Conservation (phyloP, 1,140 invertebrate genomes). For the Trinorchestia longiramus region DNA sequence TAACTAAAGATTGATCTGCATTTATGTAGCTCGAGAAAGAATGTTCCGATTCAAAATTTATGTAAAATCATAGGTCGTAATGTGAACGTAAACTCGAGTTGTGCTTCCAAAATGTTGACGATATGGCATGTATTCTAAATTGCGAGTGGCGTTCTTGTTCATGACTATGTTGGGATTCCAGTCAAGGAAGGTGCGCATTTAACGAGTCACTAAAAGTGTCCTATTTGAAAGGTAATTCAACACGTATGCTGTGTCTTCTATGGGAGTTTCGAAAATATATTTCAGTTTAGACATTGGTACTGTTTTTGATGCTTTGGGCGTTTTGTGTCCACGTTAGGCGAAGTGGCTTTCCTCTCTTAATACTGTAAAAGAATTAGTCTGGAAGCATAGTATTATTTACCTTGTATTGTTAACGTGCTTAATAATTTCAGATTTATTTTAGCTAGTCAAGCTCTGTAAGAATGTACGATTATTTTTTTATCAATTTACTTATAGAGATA, state of each 20-base stretch:
- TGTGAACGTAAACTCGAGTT: not conserved
- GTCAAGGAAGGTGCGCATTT: not conserved
- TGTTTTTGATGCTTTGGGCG: conserved; percentile 1
- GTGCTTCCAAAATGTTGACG: not conserved
- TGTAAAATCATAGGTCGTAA: not conserved
- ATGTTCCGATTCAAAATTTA: not conserved
- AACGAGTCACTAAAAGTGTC: not conserved
- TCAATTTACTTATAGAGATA: not conserved
- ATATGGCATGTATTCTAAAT: not conserved
- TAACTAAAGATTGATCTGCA: not conserved
- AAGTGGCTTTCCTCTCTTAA: conserved; percentile 31
- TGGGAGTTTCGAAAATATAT: not conserved
- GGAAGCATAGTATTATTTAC: not conserved
- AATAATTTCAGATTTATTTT: no score
- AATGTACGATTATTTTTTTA: not conserved
- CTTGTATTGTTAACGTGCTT: not conserved
- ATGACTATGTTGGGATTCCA: not conserved
- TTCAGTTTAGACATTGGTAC: not conserved
- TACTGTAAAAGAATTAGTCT: conserved; percentile 35
- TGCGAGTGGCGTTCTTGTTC: not conserved
- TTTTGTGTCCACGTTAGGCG: conserved; percentile 19
- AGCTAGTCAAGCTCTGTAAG: not conserved
- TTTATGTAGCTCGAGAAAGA: not conserved
- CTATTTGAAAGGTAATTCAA: not conserved
- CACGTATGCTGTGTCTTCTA: not conserved